phyloP scores from a whole-genome alignment of 1,140 invertebrate species.

The Helicorthomorpha holstii region DNA sequence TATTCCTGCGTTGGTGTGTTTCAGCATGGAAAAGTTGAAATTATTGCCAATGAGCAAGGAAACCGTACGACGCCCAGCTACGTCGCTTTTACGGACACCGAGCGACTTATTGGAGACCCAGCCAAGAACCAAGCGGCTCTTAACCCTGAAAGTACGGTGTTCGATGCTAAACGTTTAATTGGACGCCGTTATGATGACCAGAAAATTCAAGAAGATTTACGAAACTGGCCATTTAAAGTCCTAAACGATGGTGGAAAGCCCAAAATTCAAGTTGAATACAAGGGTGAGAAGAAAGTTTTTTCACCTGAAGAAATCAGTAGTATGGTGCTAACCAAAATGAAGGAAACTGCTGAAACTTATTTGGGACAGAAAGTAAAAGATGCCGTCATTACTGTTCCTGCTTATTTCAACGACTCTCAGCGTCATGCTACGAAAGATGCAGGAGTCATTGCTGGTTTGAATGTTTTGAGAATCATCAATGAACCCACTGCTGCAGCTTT shows the following conservation, averaged over 20 bases:
- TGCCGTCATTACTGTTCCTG: conserved; percentile 44
- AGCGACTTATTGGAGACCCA: conserved; percentile 2
- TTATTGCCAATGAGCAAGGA: conserved; percentile 28
- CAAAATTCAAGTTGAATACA: conserved; percentile 38
- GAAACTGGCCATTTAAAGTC: conserved; percentile 10
- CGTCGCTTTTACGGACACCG: conserved; percentile 19
- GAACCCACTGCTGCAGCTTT: conserved; percentile 32
- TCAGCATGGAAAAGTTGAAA: conserved; percentile 34
- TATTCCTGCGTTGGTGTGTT: no score
- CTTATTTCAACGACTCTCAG: no score
- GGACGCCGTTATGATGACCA: conserved; percentile 82
- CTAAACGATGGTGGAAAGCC: conserved; percentile 31
- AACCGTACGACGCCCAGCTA: conserved; percentile 23
- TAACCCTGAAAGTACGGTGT: conserved; percentile 2
- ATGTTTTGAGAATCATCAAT: conserved; percentile 52
- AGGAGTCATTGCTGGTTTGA: conserved; percentile 42
- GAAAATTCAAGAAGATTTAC: conserved; percentile 47
- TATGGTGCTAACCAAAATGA: no score
- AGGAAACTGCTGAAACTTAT: conserved; percentile 34
- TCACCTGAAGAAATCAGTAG: conserved; percentile 56
- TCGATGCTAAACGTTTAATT: conserved; percentile 48
- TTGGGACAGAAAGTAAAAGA: conserved; percentile 25
- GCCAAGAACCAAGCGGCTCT: conserved; percentile 16
- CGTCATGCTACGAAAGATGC: no score
- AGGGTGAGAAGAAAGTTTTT: conserved; percentile 36